A percentile compares a stretch with the other conserved stretches of the same genome.
These are phyloP conservation scores for Amphipoea lucens DNA, from an alignment of 2,888 invertebrate species.

Conservation along the genomic window DNA sequence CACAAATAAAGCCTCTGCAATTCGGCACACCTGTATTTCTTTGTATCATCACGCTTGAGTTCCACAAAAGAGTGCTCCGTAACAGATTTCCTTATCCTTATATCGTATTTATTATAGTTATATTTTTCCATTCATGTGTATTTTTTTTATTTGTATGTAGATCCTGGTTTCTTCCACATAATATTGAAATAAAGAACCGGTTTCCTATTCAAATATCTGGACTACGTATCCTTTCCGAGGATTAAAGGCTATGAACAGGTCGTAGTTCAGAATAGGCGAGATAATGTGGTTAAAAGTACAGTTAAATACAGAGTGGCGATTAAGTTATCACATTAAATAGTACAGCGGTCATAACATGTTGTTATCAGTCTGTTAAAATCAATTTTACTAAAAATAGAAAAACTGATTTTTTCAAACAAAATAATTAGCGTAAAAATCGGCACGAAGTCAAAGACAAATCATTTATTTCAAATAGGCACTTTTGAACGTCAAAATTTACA, in stretches of 20 bases:
- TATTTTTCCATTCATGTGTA: not conserved
- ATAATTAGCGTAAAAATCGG: no score
- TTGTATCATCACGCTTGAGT: slow-evolving; percentile 12
- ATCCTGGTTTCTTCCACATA: not conserved
- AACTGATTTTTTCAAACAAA: no score
- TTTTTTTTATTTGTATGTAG: slow-evolving; percentile 1
- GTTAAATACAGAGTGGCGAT: not conserved
- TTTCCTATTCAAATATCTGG: slow-evolving; percentile 48
- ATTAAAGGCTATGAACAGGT: slow-evolving; percentile 72
- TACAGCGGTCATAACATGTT: no score
- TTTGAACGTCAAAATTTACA: no score
- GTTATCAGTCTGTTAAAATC: no score
- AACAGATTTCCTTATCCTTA: not conserved
- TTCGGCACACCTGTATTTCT: slow-evolving; percentile 10
- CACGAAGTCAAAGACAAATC: no score
- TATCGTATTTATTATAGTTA: not conserved
- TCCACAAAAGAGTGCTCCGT: not conserved
- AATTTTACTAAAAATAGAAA: no score
- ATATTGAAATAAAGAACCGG: slow-evolving; percentile 28
- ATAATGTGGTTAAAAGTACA: slow-evolving; percentile 47
- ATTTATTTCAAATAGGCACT: no score
- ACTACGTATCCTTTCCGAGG: slow-evolving; percentile 62
- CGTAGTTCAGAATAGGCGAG: slow-evolving; percentile 53
- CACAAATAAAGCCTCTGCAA: not conserved
- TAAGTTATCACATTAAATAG: no score